A percentile compares a stretch with the other conserved stretches of the same genome.
Conservation (phyloP, 92 coral and sea anemone genomes). For the Palythoa grandis region DNA sequence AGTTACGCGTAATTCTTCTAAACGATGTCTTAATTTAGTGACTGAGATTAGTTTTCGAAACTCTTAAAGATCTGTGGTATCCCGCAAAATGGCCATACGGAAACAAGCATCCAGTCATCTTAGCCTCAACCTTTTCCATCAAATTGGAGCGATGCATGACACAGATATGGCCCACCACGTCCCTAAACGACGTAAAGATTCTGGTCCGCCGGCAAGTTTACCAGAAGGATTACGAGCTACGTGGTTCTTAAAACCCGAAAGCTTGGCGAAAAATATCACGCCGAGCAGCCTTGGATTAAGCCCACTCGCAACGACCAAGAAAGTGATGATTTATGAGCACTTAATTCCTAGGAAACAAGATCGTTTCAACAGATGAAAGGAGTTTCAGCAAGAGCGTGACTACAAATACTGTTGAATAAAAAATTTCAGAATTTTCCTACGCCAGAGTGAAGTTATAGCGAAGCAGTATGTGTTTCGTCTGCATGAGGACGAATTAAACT, state of each 20-base stretch:
- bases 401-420: slow-evolving; percentile 29
- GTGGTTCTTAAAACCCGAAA: background rate
- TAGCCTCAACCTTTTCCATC: background rate
- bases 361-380: slow-evolving; percentile 25
- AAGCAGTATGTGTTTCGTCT: slow-evolving; percentile 31
- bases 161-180: background rate
- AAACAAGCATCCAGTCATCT: slow-evolving; percentile 6
- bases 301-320: slow-evolving; percentile 21
- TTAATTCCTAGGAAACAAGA: slow-evolving; percentile 32
- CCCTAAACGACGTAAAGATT: slow-evolving; percentile 19
- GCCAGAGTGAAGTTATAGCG: slow-evolving; percentile 32
- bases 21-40: slow-evolving; percentile 8
- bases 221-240: background rate
- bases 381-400: slow-evolving; percentile 28
- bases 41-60: background rate
- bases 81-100: slow-evolving; percentile 3
- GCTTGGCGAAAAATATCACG: slow-evolving; percentile 6
- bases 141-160: slow-evolving; percentile 14
- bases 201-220: slow-evolving; percentile 1
- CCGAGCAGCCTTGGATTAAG: slow-evolving; percentile 25
- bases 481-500: slow-evolving; percentile 21
- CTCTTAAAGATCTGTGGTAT: no score
- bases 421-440: slow-evolving; percentile 29
- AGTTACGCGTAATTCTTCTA: slow-evolving; percentile 44
- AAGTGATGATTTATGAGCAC: slow-evolving; percentile 23